These are phyloP conservation scores for Dolichopus griseipennis DNA, from an alignment of 2,888 invertebrate species.

Conservation along the genomic window DNA sequence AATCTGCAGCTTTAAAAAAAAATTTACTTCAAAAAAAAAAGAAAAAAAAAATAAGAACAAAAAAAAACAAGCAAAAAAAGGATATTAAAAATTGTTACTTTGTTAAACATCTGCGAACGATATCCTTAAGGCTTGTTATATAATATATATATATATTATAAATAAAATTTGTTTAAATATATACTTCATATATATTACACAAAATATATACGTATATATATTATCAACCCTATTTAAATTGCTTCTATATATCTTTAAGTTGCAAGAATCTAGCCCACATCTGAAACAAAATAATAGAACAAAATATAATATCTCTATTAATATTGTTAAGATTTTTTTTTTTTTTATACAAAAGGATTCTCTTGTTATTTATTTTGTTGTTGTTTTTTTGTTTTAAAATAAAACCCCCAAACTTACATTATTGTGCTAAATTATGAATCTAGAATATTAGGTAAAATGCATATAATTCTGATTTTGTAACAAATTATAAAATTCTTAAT, in stretches of 20 bases:
- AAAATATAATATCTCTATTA: background rate
- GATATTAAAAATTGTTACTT: slow-evolving; percentile 6
- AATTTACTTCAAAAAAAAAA: background rate
- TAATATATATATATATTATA: background rate
- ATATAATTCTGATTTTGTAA: too few relatives aligned
- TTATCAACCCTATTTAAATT: background rate
- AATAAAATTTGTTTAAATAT: too few relatives aligned
- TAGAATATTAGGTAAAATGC: too few relatives aligned
- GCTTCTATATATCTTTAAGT: too few relatives aligned
- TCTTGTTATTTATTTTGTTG: too few relatives aligned
- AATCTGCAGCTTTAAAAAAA: background rate
- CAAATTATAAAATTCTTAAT: too few relatives aligned
- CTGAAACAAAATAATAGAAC: background rate
- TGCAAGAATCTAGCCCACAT: too few relatives aligned
- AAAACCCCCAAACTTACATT: too few relatives aligned
- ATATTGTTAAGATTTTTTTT: background rate
- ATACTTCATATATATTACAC: too few relatives aligned
- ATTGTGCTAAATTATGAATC: too few relatives aligned
- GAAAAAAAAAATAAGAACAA: background rate
- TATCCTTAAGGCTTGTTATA: background rate
- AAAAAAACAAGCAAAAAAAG: background rate
- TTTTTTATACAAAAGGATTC: too few relatives aligned
- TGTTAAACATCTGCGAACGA: slow-evolving; percentile 6
- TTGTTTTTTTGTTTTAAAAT: background rate
- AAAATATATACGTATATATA: background rate